Evolutionary conservation across 2,888 invertebrate species (phyloP), one percentile per base, ranked within the genome.

Genomic region (Caenorhabditis sulstoni): DNA sequence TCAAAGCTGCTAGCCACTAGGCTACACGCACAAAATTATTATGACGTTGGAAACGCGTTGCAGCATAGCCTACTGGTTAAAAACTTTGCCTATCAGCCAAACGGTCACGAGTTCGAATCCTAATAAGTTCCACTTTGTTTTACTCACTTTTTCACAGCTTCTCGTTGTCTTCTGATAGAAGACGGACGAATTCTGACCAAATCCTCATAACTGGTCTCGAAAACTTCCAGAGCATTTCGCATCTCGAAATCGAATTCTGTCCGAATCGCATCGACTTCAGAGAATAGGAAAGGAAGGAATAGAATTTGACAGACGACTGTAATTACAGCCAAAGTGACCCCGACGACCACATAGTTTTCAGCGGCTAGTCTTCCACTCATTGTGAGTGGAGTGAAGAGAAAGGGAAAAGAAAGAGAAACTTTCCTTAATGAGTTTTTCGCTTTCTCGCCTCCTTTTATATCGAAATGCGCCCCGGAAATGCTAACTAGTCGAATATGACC

Each of bases 261-360:
- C 1, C 78, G 71, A 44, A 78, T 78, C 44, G 71, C 16, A 16
- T 78, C 71, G 14, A 78, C 66, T 71, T 78, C 78, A 29, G 78
- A 66, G 61, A 78, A 78, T 61, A 78, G n/a, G 57, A 78, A 71
- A 1, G 78, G 78, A 7, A 78, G 49, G 20, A 71, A 78, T 3
- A 78, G 23, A 22, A 78, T 41, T 39, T 78, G 78, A 45, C 68
- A 66, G 22, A 44, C n/a, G 5, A 66, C 57, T 14, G 78, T 71
- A 8, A 78, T 61, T 3, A 65, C 59, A 7, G 71, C 65, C 49
- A 71, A 35, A 1, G 66, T 57, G 20, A 66, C 65, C n/a, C 78
- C 66, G n/a, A 66, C 61, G 1, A 71, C 78, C 35, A 78, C 66
- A 64, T 70, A 77, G 29, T 70, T 77, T 29, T 77, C 77, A 1